Base-by-base conservation (phyloP, 2,113 vertebrate genomes). In the Lota lota region DNA sequence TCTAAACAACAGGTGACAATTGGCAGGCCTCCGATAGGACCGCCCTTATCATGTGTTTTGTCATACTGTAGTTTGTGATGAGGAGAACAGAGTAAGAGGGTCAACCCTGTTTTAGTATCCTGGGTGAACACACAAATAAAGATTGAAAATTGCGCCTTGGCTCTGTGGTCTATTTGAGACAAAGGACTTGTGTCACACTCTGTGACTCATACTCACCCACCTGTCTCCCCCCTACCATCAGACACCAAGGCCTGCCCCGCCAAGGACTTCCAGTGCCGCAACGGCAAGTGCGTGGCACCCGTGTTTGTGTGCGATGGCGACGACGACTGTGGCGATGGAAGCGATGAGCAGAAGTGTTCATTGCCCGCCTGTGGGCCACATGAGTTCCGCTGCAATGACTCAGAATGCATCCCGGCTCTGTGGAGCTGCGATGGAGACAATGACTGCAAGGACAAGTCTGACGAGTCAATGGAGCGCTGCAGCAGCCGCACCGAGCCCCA, bases 371-470 rank as follows among this genome's bases (percentile, higher is more conserved):
- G 97, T 61, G 93, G 92, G 75, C 93, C 94, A 63, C 94, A 86
- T 0, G 95, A 99, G 86, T 99, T 99, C 89, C 97, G 94, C 80
- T 99, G 97, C 83, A 95, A 96, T 19, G 91, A 95, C 84, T 94
- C 94, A 0, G 64, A 92, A 82, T 99, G 97, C 83, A 96, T 99
- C 91, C 95, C 95, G 0, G 90, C 93, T 68, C 89, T 91, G 83
- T 99, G 97, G 97, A 93, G 96, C 83, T 99, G 97, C 0, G 97
- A 99, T 65, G 94, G 92, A 16, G 96, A 99, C 80, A 87, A 94
- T 0, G 97, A 99, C 92, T 99, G 97, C 21, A 91, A 93, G 62
- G 97, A 98, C 75, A 91, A 91, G 68, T 97, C 96, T 0, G 97
- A 99, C 0, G 97, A 99, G 86, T 88, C 93, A 0, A 19, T 89